A percentile compares a stretch with the other conserved stretches of the same genome.
Conservation (phyloP, 2,113 vertebrate species). For the Nanorana parkeri region DNA sequence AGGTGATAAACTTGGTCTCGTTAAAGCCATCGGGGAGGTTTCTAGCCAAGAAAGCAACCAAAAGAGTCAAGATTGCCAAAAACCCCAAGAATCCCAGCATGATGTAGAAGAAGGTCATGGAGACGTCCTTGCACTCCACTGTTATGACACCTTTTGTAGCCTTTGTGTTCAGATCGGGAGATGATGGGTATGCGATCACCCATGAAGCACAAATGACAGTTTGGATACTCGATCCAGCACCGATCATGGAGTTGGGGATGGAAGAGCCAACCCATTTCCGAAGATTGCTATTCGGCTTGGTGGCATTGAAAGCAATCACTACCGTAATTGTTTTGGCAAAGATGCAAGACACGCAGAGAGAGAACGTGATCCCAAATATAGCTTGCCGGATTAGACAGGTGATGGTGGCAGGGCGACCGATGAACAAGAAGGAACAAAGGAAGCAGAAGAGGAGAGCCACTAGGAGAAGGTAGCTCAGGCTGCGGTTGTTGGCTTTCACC, state of each 20-base stretch:
- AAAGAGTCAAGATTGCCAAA: constrained; percentile 36
- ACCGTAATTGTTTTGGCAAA: constrained; percentile 53
- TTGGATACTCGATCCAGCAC: constrained; percentile 40
- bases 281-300: constrained; percentile 45
- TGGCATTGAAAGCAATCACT: constrained; percentile 56
- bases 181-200: constrained; percentile 51
- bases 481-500: constrained; percentile 55
- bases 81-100: constrained; percentile 31
- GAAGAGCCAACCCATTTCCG: constrained; percentile 51
- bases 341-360: constrained; percentile 43
- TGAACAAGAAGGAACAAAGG: constrained; percentile 57
- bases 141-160: constrained; percentile 38
- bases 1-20: constrained; percentile 59
- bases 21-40: constrained; percentile 55
- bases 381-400: constrained; percentile 46
- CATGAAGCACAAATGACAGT: constrained; percentile 53
- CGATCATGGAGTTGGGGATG: constrained; percentile 55
- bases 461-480: constrained; percentile 53
- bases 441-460: constrained; percentile 52
- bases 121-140: constrained; percentile 52
- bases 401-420: constrained; percentile 20
- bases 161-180: constrained; percentile 44
- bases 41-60: constrained; percentile 39
- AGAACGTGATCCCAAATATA: constrained; percentile 50
- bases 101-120: constrained; percentile 35